A percentile compares a stretch with the other conserved stretches of the same genome.
Evolutionary conservation across 2,113 vertebrate genomes (phyloP).

Genomic region (Halichoerus grypus): DNA sequence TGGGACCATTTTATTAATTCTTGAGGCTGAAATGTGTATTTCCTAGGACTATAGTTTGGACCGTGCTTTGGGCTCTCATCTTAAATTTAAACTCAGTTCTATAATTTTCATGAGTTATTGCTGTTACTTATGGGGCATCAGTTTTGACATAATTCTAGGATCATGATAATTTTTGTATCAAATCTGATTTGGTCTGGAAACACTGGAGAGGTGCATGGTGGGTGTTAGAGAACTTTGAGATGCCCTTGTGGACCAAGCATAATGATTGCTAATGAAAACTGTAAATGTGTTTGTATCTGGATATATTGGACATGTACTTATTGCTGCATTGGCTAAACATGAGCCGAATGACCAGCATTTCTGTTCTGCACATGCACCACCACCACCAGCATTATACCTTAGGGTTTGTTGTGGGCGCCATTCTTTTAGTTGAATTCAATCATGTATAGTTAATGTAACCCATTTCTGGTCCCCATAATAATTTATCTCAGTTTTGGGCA

Average conservation of each 20-base stretch:
- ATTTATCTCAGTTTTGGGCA: constrained; percentile 84
- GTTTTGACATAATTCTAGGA: neutral
- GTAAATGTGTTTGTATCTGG: neutral
- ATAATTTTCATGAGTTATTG: neutral
- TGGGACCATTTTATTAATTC: neutral
- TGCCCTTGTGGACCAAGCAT: no score
- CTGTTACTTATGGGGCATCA: neutral
- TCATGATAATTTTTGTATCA: neutral
- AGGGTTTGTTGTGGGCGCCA: constrained; percentile 19
- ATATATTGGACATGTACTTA: neutral
- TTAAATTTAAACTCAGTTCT: neutral
- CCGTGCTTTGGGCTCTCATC: neutral
- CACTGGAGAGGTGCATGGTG: neutral
- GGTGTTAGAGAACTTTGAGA: neutral
- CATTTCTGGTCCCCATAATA: constrained; percentile 82
- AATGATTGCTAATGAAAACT: neutral
- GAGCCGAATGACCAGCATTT: neutral
- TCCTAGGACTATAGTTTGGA: neutral
- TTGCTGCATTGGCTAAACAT: neutral
- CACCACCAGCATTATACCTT: neutral
- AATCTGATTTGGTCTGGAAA: neutral
- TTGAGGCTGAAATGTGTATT: neutral
- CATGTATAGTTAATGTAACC: constrained; percentile 74
- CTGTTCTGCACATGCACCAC: neutral
- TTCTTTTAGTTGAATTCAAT: constrained; percentile 66